A percentile compares a stretch with the other conserved stretches of the same genome.
Evolutionary conservation across 2,888 invertebrate species (phyloP).

Genomic region (Lasioglossum lativentre): DNA sequence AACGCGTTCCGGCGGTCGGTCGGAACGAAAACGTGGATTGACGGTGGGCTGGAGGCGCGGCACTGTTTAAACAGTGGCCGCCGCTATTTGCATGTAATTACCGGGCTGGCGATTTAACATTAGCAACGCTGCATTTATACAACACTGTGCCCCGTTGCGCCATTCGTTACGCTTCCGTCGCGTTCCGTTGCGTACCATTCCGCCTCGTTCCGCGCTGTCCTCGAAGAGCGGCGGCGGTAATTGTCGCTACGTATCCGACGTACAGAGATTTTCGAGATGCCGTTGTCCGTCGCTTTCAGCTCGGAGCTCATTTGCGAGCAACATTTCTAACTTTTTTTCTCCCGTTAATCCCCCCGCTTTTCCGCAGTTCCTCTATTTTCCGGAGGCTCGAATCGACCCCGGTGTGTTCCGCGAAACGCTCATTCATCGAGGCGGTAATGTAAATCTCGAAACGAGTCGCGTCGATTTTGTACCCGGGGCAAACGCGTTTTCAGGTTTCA

Average conservation of each 20-base stretch:
- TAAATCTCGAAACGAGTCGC: not conserved
- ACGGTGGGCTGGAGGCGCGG: slow-evolving; percentile 54
- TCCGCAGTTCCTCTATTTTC: not conserved
- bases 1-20: slow-evolving; percentile 51
- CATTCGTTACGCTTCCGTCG: slow-evolving; percentile 73
- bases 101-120: slow-evolving; percentile 77
- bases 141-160: slow-evolving; percentile 69
- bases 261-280: slow-evolving; percentile 23
- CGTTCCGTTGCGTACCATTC: slow-evolving; percentile 54
- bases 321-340: not conserved
- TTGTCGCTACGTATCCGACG: slow-evolving; percentile 39
- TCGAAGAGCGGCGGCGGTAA: slow-evolving; percentile 34
- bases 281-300: slow-evolving; percentile 27
- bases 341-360: not conserved
- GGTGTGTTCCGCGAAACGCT: not conserved
- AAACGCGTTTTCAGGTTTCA: not conserved
- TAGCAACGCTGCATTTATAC: slow-evolving; percentile 78
- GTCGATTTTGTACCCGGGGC: not conserved
- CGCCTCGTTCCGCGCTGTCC: slow-evolving; percentile 37
- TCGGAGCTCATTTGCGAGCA: slow-evolving; percentile 1
- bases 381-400: not conserved
- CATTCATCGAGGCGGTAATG: slow-evolving; percentile 20
- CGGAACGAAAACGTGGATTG: slow-evolving; percentile 57
- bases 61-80: slow-evolving; percentile 76
- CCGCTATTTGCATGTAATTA: slow-evolving; percentile 80